Evolutionary conservation across 2,113 vertebrate species (phyloP).

Genomic region (Anoplopoma fimbria): DNA sequence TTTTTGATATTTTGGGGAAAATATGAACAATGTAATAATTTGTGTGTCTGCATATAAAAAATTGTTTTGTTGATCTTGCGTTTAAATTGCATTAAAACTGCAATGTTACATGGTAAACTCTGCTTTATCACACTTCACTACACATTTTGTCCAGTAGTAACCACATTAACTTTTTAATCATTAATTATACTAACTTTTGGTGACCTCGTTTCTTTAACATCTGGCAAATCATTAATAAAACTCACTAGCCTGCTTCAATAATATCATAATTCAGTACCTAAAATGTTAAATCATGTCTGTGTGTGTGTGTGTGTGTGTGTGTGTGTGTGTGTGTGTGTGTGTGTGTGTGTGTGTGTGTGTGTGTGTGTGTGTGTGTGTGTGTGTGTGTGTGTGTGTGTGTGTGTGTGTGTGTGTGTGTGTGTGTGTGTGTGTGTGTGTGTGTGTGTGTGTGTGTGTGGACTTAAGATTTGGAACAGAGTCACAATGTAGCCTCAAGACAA

Average conservation of each 20-base stretch:
- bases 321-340: background rate
- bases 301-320: background rate
- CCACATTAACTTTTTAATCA: background rate
- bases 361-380: background rate
- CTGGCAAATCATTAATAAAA: background rate
- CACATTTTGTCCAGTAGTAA: background rate
- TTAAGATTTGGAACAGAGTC: slow-evolving; percentile 50
- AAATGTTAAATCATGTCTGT: slow-evolving; percentile 16
- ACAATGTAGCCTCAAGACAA: slow-evolving; percentile 58
- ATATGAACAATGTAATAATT: background rate
- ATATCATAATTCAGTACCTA: slow-evolving; percentile 22
- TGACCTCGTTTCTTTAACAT: background rate
- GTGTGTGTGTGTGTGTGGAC: slow-evolving; percentile 27
- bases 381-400: background rate
- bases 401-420: no score
- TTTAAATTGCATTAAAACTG: background rate
- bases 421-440: background rate
- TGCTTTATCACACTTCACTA: background rate
- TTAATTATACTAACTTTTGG: background rate
- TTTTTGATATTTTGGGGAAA: no score
- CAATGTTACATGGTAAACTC: background rate
- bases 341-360: slow-evolving; percentile 6
- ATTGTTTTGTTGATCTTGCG: no score
- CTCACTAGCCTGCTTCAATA: background rate
- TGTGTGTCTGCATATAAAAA: background rate